Conservation (phyloP, 2,888 invertebrate genomes). For the Netelia virgata region DNA sequence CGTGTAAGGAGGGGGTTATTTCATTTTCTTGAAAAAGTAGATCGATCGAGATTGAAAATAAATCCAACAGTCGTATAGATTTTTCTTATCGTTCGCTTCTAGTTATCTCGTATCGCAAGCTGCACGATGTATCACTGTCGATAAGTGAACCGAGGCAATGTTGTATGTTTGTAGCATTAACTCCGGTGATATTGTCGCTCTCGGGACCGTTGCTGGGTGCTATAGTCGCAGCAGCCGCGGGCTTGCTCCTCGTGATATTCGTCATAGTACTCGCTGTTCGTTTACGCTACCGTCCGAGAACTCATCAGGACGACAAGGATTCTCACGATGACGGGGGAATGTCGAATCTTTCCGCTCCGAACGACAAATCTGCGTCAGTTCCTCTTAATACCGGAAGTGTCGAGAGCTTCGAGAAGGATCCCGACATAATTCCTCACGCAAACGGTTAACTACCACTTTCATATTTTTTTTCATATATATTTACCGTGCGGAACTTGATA, state of each 20-base stretch:
- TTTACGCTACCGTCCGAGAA: conserved; percentile 81
- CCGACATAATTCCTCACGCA: conserved; percentile 83
- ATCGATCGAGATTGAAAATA: neutral
- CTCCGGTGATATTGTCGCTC: conserved; percentile 82
- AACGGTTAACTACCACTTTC: conserved; percentile 75
- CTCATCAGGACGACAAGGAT: conserved; percentile 79
- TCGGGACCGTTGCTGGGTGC: conserved; percentile 82
- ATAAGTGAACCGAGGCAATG: neutral
- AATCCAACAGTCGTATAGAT: neutral
- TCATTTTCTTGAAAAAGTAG: too few relatives aligned
- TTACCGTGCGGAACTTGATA: neutral
- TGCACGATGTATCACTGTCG: neutral
- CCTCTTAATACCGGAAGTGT: conserved; percentile 81
- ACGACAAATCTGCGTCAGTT: conserved; percentile 81
- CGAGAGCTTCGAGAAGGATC: conserved; percentile 83
- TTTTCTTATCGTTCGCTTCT: conserved; percentile 15
- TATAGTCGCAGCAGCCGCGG: conserved; percentile 82
- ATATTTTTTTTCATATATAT: neutral
- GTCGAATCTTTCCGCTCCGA: conserved; percentile 70
- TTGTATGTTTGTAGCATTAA: conserved; percentile 75
- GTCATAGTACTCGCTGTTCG: conserved; percentile 81
- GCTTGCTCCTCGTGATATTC: conserved; percentile 82
- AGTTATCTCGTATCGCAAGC: neutral
- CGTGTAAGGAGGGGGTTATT: neutral
- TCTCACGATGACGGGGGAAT: conserved; percentile 67